Percentiles rank a stretch among this genome's conserved stretches.
Evolutionary conservation across 2,888 invertebrate species (phyloP).

Genomic region (Rhagonycha lutea): DNA sequence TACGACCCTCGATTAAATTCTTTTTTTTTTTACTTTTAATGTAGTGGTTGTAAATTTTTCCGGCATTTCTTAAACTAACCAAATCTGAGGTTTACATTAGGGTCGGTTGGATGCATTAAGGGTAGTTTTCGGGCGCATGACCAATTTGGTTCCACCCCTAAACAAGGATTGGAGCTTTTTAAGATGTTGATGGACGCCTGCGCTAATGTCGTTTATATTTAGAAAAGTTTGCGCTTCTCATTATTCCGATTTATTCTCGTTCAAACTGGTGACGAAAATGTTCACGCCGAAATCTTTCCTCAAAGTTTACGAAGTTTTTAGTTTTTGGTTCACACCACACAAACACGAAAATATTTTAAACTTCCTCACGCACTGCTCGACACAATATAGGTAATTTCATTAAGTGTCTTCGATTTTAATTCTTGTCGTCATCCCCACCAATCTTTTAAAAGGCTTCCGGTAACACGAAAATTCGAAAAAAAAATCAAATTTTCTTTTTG

Average conservation of each 20-base stretch:
- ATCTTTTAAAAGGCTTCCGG: not conserved
- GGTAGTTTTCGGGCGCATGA: conserved; percentile 46
- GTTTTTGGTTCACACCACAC: not conserved
- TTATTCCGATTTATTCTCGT: conserved; percentile 15
- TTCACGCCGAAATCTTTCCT: not conserved
- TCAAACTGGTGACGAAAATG: not conserved
- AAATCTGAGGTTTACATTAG: conserved; percentile 52
- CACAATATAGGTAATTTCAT: not conserved
- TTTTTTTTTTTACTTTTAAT: not conserved
- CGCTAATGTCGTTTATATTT: conserved; percentile 30
- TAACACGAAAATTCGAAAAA: not conserved
- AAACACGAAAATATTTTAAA: not conserved
- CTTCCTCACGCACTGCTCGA: not conserved
- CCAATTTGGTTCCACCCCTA: conserved; percentile 31
- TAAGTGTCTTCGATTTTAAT: not conserved
- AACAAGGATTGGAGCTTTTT: conserved; percentile 40
- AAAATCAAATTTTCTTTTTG: not conserved
- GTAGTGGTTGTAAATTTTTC: conserved; percentile 43
- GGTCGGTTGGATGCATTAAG: conserved; percentile 52
- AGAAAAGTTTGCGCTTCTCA: conserved; percentile 17
- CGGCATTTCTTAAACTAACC: conserved; percentile 48
- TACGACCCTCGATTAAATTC: not conserved
- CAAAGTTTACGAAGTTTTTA: not conserved
- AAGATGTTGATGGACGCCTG: conserved; percentile 40
- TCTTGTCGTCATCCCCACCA: not conserved